Evolutionary conservation across 2,888 invertebrate genomes (phyloP).

Genomic region (Athalia cordata): DNA sequence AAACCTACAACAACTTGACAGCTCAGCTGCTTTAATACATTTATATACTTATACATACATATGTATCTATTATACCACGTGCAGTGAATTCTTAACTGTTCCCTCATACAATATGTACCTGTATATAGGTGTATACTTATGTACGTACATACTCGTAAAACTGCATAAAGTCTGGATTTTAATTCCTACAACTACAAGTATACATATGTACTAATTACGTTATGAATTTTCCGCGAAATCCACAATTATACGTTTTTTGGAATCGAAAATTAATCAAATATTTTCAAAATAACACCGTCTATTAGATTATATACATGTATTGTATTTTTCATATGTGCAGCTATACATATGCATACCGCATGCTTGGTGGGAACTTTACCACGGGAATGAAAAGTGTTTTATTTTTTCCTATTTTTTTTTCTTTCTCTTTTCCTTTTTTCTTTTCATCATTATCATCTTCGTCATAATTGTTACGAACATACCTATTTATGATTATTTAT

Average conservation of each 20-base stretch:
- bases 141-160: too few relatives aligned
- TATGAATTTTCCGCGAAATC: too few relatives aligned
- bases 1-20: constrained; percentile 54
- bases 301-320: not conserved
- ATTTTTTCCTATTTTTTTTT: constrained; percentile 4
- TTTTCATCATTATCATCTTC: not conserved
- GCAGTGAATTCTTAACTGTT: constrained; percentile 65
- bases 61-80: too few relatives aligned
- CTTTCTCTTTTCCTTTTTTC: not conserved
- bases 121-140: too few relatives aligned
- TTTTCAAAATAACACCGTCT: not conserved
- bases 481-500: too few relatives aligned
- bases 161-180: too few relatives aligned
- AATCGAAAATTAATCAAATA: not conserved
- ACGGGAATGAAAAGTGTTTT: constrained; percentile 59
- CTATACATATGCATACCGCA: not conserved
- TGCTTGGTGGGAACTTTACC: constrained; percentile 68
- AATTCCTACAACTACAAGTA: too few relatives aligned
- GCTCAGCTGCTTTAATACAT: constrained; percentile 55
- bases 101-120: constrained; percentile 11
- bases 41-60: too few relatives aligned
- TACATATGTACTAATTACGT: too few relatives aligned
- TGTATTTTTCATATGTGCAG: not conserved
- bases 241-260: too few relatives aligned
- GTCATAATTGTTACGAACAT: too few relatives aligned